Evolutionary conservation across 2,888 invertebrate species (phyloP), one percentile per base, ranked within the genome.

Genomic region (Agelastica alni): DNA sequence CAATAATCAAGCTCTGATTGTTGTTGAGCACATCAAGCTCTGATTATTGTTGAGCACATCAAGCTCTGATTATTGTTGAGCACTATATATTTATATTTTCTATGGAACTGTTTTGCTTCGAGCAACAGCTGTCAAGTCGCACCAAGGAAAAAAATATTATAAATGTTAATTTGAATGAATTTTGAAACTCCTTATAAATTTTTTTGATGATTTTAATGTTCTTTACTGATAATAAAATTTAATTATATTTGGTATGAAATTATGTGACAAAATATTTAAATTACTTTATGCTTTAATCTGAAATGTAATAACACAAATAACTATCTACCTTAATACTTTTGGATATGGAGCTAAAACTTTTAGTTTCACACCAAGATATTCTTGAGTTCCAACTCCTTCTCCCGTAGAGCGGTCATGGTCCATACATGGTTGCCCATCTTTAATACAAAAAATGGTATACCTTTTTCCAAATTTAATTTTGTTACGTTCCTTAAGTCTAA

Each of bases 391-490:
- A 3, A 97, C 97, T 39, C 97, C 98, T 80, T 99, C 99, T 0
- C 99, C 99, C 2, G 87, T 81, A 31, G 93, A 88, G 65, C 99
- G 84, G 76, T 99, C 99, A 74, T 99, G 99, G 77, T 99, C 99
- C 99, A 99, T 99, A 74, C 99, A 99, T 0, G 99, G 98, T 75
- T 99, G 99, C 5, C 89, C 89, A 78, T 99, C 99, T 70, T 91
- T 86, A 0, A 97, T 96, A 0, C 97, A 98, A 77, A 85, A 99
- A 62, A 99, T 91, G 0, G 97, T 96, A 72, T 97, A 91, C 4
- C 99, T 83, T 79, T 99, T 99, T 12, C 99, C 99, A 79, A 93
- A 99, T 79, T 93, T 88, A 18, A 99, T 86, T 78, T 96, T 96
- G 58, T 93, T 91, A 39, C 88, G 83, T 56, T 87, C 87, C 72